Evolutionary conservation across 2,113 vertebrate species (phyloP).

Genomic region (Marmota flaviventris): DNA sequence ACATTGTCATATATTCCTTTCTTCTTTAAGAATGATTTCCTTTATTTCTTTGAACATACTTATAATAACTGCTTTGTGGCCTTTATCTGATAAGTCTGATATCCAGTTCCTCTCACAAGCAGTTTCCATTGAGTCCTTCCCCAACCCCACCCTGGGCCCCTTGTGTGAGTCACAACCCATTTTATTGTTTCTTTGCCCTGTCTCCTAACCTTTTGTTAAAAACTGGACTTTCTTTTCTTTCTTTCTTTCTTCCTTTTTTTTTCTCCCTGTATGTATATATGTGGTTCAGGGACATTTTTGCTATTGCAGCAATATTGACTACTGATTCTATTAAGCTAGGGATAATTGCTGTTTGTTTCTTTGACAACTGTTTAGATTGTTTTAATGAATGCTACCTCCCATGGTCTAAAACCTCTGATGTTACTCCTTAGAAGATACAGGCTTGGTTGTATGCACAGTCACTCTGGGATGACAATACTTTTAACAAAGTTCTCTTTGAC

Average conservation of each 20-base stretch:
- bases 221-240: background rate
- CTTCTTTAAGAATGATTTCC: conserved; percentile 22
- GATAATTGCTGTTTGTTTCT: background rate
- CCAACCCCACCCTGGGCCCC: background rate
- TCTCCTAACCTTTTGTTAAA: conserved; percentile 6
- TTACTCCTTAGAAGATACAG: background rate
- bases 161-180: background rate
- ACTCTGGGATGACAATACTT: background rate
- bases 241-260: no score
- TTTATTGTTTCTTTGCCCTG: conserved; percentile 10
- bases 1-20: background rate
- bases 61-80: conserved; percentile 19
- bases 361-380: conserved; percentile 7
- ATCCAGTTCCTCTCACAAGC: background rate
- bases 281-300: background rate
- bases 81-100: background rate
- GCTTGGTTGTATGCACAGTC: background rate
- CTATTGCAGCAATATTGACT: background rate
- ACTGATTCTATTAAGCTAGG: background rate
- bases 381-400: conserved; percentile 32
- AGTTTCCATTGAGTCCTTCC: background rate
- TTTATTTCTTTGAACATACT: conserved; percentile 27
- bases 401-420: background rate
- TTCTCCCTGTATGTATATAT: no score
- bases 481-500: conserved; percentile 3